Conservation (phyloP, 2,797 vertebrate genomes). For the Sus cebifrons region DNA sequence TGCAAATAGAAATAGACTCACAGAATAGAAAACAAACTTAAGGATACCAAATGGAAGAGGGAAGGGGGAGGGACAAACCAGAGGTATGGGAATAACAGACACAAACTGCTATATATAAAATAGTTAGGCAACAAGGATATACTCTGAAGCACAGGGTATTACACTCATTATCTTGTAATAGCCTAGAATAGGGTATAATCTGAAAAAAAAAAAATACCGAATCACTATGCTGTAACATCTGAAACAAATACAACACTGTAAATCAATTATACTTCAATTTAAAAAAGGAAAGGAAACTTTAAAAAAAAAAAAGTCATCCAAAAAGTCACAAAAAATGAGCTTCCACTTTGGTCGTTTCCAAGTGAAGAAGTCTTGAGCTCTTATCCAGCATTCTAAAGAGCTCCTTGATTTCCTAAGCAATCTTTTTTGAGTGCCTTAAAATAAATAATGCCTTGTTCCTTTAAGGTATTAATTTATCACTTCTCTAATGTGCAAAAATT, state of each 20-base stretch:
- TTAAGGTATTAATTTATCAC: slow-evolving; percentile 77
- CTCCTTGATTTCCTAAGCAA: neutral
- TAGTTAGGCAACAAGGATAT: neutral
- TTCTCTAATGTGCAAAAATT: neutral
- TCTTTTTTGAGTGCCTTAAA: neutral
- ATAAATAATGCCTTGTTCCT: slow-evolving; percentile 80
- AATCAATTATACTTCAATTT: neutral
- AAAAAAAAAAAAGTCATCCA: neutral
- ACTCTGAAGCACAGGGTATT: neutral
- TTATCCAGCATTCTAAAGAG: neutral
- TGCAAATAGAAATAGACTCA: neutral
- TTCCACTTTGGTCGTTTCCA: neutral
- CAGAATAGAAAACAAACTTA: neutral
- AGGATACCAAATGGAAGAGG: neutral
- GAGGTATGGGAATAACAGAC: neutral
- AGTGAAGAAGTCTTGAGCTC: neutral
- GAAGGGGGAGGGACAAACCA: neutral
- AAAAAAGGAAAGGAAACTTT: neutral
- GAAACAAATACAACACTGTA: neutral
- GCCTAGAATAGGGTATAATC: neutral
- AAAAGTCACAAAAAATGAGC: neutral
- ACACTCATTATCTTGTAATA: neutral
- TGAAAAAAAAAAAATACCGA: neutral
- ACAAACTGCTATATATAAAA: neutral
- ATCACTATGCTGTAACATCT: neutral